A percentile compares a stretch with the other conserved stretches of the same genome.
Conservation (phyloP, 2,888 invertebrate genomes). For the Nipponacmea schrenckii region DNA sequence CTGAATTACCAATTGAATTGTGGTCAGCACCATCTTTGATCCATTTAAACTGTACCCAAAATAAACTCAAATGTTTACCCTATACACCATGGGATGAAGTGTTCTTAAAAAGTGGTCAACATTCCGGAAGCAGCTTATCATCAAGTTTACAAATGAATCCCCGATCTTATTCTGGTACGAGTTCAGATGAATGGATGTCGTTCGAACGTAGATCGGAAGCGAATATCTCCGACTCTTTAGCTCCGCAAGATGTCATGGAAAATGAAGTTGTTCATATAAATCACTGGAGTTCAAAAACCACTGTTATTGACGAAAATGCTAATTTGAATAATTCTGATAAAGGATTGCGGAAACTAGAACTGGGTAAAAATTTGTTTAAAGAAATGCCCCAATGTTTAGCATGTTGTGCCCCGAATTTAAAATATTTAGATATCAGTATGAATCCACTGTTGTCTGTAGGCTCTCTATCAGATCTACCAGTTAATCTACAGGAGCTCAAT, state of each 20-base stretch:
- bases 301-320: slow-evolving; percentile 33
- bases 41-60: slow-evolving; percentile 30
- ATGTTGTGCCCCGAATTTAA: slow-evolving; percentile 87
- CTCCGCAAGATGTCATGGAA: slow-evolving; percentile 18
- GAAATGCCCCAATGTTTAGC: slow-evolving; percentile 88
- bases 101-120: neutral
- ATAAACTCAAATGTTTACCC: slow-evolving; percentile 27
- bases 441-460: slow-evolving; percentile 82
- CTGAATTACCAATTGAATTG: slow-evolving; percentile 74
- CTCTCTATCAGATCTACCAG: slow-evolving; percentile 89
- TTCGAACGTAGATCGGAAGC: neutral
- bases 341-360: slow-evolving; percentile 74
- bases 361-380: slow-evolving; percentile 90
- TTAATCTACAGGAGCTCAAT: slow-evolving; percentile 88
- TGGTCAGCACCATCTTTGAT: slow-evolving; percentile 40
- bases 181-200: neutral
- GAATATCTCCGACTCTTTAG: neutral
- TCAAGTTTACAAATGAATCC: neutral
- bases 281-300: slow-evolving; percentile 34
- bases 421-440: slow-evolving; percentile 89
- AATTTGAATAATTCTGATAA: slow-evolving; percentile 30
- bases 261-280: slow-evolving; percentile 38
- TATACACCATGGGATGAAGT: slow-evolving; percentile 20
- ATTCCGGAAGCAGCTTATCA: neutral
- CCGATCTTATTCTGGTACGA: neutral